Conservation (phyloP, 2,888 invertebrate genomes). For the Drosophila diplacantha region DNA sequence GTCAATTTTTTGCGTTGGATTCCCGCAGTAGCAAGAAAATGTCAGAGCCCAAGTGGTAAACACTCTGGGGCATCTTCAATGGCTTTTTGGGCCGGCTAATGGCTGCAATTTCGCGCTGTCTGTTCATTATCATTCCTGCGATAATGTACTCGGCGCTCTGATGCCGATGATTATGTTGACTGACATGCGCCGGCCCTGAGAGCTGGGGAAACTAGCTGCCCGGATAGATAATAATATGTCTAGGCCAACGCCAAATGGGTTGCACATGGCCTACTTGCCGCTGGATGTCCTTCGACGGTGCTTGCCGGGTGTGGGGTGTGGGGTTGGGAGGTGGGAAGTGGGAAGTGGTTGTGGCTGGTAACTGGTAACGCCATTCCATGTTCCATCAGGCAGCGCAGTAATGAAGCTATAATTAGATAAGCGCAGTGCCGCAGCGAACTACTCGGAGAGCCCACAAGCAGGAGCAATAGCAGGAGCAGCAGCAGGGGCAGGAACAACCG, state of each 20-base stretch:
- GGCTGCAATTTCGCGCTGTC: slow-evolving; percentile 36
- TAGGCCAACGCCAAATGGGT: slow-evolving; percentile 32
- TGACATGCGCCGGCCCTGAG: slow-evolving; percentile 17
- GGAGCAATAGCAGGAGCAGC: background rate
- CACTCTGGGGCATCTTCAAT: slow-evolving; percentile 38
- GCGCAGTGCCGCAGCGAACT: slow-evolving; percentile 38
- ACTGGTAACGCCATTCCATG: slow-evolving; percentile 34
- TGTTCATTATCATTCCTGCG: slow-evolving; percentile 32
- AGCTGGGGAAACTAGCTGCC: slow-evolving; percentile 31
- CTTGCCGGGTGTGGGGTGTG: background rate
- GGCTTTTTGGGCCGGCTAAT: slow-evolving; percentile 37
- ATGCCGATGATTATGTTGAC: slow-evolving; percentile 41
- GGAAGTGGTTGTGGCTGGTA: slow-evolving; percentile 4
- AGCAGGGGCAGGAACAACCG: background rate
- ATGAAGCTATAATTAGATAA: slow-evolving; percentile 73
- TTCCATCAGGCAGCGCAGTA: slow-evolving; percentile 57
- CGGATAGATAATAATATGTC: slow-evolving; percentile 43
- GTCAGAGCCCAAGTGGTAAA: slow-evolving; percentile 40
- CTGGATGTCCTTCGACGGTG: slow-evolving; percentile 27
- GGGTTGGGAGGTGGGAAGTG: background rate
- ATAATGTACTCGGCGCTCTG: slow-evolving; percentile 25
- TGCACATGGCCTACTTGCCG: slow-evolving; percentile 39
- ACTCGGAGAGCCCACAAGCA: slow-evolving; percentile 16
- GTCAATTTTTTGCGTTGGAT: slow-evolving; percentile 19
- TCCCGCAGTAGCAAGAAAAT: slow-evolving; percentile 27